Evolutionary conservation across 1,140 invertebrate species (phyloP).

Genomic region (Leucophenga varia): DNA sequence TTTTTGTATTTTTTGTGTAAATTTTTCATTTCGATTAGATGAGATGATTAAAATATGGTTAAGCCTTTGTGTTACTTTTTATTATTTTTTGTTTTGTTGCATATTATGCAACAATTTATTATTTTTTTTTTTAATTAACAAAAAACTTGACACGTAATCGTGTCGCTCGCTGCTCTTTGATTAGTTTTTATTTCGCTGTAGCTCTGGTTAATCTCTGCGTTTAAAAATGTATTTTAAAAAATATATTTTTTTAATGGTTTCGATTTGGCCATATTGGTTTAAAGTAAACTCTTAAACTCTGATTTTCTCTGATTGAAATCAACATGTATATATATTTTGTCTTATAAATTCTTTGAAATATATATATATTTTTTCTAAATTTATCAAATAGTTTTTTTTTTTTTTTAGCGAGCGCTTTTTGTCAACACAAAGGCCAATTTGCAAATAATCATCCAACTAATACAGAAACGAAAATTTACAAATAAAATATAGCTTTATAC

Average conservation of each 20-base stretch:
- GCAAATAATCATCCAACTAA: constrained; percentile 57
- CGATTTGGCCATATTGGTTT: constrained; percentile 25
- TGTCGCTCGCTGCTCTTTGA: constrained; percentile 6
- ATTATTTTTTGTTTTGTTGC: constrained; percentile 11
- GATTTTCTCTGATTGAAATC: constrained; percentile 43
- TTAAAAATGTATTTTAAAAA: constrained; percentile 21
- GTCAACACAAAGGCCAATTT: constrained; percentile 58
- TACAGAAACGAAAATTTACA: constrained; percentile 51
- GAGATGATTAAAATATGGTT: constrained; percentile 57
- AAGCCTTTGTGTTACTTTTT: constrained; percentile 55
- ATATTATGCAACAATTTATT: constrained; percentile 2
- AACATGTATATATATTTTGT: constrained; percentile 17
- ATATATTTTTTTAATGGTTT: constrained; percentile 8
- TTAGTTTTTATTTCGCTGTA: constrained; percentile 26
- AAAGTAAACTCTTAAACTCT: constrained; percentile 25
- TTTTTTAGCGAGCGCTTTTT: constrained; percentile 53
- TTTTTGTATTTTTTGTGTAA: constrained; percentile 25
- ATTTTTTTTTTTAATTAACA: constrained; percentile 15
- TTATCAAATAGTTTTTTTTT: constrained; percentile 16
- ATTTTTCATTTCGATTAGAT: constrained; percentile 55
- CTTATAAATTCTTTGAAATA: constrained; percentile 16
- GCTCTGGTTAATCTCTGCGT: constrained; percentile 47
- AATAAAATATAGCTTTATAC: no score
- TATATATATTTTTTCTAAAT: constrained; percentile 9
- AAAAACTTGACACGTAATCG: constrained; percentile 27